Percentiles rank a stretch among this genome's conserved stretches.
Conservation (phyloP, 2,888 invertebrate species). For the Diabrotica balteata region DNA sequence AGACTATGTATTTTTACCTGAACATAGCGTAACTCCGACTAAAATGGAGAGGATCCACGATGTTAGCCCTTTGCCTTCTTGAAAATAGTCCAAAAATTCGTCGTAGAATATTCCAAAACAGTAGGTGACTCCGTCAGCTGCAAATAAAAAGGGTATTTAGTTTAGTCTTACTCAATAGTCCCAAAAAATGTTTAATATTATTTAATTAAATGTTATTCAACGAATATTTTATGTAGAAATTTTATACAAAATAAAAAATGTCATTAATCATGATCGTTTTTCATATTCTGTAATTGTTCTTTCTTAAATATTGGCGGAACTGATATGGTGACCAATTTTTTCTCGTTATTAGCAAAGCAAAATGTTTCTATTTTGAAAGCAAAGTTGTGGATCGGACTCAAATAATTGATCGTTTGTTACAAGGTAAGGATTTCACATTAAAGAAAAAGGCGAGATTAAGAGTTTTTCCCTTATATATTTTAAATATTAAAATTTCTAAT, state of each 20-base stretch:
- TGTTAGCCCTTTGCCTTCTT: constrained; percentile 83
- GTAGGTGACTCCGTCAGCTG: constrained; percentile 97
- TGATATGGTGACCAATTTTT: too few species aligned
- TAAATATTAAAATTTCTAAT: too few species aligned
- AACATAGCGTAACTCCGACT: constrained; percentile 92
- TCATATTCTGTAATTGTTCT: too few species aligned
- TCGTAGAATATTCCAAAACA: constrained; percentile 94
- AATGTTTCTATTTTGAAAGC: too few species aligned
- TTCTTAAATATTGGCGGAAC: too few species aligned
- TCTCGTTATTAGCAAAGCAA: too few species aligned
- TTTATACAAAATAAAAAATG: too few species aligned
- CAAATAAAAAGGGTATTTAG: constrained; percentile 51
- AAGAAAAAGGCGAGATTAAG: too few species aligned
- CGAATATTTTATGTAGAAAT: background rate
- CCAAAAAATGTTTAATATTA: background rate
- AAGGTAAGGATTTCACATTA: too few species aligned
- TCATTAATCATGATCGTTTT: background rate
- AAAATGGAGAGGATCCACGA: constrained; percentile 94
- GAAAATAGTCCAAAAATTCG: constrained; percentile 84
- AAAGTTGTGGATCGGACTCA: too few species aligned
- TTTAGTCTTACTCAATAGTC: background rate
- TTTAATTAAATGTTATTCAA: background rate
- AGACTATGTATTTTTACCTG: constrained; percentile 69
- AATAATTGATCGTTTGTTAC: too few species aligned
- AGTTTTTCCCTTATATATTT: too few species aligned